These are phyloP conservation scores for Pollenia labialis DNA, from an alignment of 2,888 invertebrate genomes.

Conservation along the genomic window DNA sequence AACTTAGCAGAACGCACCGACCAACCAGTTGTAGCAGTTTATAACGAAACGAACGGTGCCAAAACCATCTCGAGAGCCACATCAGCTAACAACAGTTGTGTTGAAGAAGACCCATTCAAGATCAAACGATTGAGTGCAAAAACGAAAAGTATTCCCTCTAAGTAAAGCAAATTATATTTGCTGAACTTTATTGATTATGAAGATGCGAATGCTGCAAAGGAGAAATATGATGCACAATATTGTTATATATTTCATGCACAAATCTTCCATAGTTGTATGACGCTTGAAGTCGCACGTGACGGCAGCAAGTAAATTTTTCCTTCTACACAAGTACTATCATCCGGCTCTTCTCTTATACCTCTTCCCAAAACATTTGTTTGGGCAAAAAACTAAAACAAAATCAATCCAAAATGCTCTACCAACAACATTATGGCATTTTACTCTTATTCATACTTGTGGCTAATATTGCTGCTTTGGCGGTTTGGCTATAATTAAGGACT, in stretches of 20 bases:
- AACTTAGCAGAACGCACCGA: constrained; percentile 75
- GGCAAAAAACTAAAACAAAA: constrained; percentile 28
- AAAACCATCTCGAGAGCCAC: constrained; percentile 40
- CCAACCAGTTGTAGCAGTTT: constrained; percentile 40
- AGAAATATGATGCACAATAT: constrained; percentile 38
- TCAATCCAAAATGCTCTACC: constrained; percentile 14
- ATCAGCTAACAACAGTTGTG: constrained; percentile 40
- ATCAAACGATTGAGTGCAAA: constrained; percentile 52
- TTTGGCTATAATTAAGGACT: constrained; percentile 84
- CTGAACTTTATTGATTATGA: background rate
- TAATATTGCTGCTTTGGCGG: constrained; percentile 78
- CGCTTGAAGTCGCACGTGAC: constrained; percentile 73
- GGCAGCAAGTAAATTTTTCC: constrained; percentile 65
- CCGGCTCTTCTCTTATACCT: constrained; percentile 34
- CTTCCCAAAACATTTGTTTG: constrained; percentile 46
- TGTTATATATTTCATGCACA: constrained; percentile 45
- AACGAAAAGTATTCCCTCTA: constrained; percentile 27
- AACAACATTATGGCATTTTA: constrained; percentile 27
- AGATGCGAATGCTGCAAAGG: constrained; percentile 3
- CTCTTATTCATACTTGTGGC: constrained; percentile 45
- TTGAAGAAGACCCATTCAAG: constrained; percentile 49
- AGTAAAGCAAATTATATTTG: constrained; percentile 29
- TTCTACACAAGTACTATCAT: constrained; percentile 33
- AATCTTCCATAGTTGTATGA: constrained; percentile 56
- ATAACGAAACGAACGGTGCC: constrained; percentile 32